A percentile compares a stretch with the other conserved stretches of the same genome.
phyloP scores from a whole-genome alignment of 2,113 vertebrate genomes.

The Oryzias celebensis region DNA sequence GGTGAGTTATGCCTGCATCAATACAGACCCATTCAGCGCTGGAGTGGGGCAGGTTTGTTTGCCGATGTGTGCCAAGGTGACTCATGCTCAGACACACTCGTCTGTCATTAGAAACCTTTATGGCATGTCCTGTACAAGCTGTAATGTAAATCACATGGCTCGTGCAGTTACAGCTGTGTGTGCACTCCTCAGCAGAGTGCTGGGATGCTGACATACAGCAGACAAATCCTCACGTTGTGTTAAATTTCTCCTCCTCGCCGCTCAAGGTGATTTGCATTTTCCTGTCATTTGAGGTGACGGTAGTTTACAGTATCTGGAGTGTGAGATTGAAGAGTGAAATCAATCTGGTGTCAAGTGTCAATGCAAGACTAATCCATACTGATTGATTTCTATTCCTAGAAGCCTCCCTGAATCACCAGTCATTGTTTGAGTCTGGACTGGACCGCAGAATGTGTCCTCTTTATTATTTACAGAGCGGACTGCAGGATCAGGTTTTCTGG shows the following conservation, averaged over 20 bases:
- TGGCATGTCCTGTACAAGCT: constrained; percentile 30
- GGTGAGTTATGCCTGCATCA: constrained; percentile 79
- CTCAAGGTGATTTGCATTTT: constrained; percentile 20
- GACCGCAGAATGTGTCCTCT: constrained; percentile 65
- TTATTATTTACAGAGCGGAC: constrained; percentile 74
- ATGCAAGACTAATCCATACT: constrained; percentile 35
- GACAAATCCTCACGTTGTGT: constrained; percentile 13
- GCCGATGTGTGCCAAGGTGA: constrained; percentile 51
- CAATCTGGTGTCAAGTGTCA: constrained; percentile 32
- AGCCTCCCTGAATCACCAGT: constrained; percentile 13
- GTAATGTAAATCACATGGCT: constrained; percentile 43
- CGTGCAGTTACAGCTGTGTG: constrained; percentile 1
- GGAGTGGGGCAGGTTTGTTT: constrained; percentile 25
- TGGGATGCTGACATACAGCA: constrained; percentile 23
- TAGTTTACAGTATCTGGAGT: not conserved
- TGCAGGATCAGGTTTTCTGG: constrained; percentile 71
- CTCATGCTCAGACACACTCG: constrained; percentile 40
- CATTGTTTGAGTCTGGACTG: not conserved
- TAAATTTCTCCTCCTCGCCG: constrained; percentile 1
- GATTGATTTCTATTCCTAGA: constrained; percentile 31
- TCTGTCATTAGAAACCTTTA: constrained; percentile 51
- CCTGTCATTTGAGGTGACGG: not conserved
- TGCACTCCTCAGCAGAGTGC: constrained; percentile 1
- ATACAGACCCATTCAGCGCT: constrained; percentile 8
- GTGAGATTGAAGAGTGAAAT: not conserved